Percentiles rank a stretch among this genome's conserved stretches.
Evolutionary conservation across 2,888 invertebrate species (phyloP).

Genomic region (Serrognathus titanus): DNA sequence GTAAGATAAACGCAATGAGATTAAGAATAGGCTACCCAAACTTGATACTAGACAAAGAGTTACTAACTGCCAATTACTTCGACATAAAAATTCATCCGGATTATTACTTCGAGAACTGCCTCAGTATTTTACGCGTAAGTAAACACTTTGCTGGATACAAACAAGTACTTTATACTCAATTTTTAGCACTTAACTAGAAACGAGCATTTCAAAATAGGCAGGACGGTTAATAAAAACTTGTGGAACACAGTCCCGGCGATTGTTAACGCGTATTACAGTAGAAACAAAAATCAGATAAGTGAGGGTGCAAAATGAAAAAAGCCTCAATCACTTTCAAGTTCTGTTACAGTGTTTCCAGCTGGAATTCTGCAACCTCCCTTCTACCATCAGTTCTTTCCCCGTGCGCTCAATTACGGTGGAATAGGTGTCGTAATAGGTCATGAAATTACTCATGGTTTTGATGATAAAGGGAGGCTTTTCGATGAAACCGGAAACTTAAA

Average conservation of each 20-base stretch:
- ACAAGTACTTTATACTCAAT: background rate
- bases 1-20: slow-evolving; percentile 82
- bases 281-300: slow-evolving; percentile 87
- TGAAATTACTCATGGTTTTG: slow-evolving; percentile 89
- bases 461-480: slow-evolving; percentile 87
- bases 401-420: slow-evolving; percentile 80
- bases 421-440: slow-evolving; percentile 93
- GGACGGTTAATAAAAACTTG: slow-evolving; percentile 71
- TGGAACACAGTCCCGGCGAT: slow-evolving; percentile 87
- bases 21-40: slow-evolving; percentile 91
- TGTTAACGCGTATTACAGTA: slow-evolving; percentile 93
- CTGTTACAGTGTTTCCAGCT: slow-evolving; percentile 75
- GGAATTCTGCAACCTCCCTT: slow-evolving; percentile 94
- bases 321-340: too few species aligned
- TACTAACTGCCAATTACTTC: slow-evolving; percentile 74
- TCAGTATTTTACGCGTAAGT: slow-evolving; percentile 55
- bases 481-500: slow-evolving; percentile 88
- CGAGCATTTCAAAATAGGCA: slow-evolving; percentile 67
- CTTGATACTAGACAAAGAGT: slow-evolving; percentile 70
- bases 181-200: slow-evolving; percentile 61
- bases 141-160: background rate
- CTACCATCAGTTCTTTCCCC: slow-evolving; percentile 80
- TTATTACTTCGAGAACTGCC: slow-evolving; percentile 77
- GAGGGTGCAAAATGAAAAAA: background rate
- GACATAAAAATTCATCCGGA: slow-evolving; percentile 73